Evolutionary conservation across 2,888 invertebrate species (phyloP).

Genomic region (Agriopis marginaria): DNA sequence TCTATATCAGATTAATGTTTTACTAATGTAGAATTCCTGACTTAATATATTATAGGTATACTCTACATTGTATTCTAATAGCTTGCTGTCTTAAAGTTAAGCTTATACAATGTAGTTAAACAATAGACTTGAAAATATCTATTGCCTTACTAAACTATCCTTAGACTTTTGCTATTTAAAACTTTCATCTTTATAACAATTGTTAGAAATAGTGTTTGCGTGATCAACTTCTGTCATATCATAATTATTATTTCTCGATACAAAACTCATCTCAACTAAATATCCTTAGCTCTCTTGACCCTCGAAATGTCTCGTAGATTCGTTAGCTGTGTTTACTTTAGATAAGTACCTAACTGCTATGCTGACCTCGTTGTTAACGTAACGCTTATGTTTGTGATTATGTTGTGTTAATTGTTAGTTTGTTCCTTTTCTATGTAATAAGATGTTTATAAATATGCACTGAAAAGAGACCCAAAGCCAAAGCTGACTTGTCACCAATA

Average conservation of each 20-base stretch:
- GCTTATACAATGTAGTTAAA: constrained; percentile 3
- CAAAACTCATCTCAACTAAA: neutral
- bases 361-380: constrained; percentile 42
- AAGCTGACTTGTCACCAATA: neutral
- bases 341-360: constrained; percentile 14
- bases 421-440: constrained; percentile 9
- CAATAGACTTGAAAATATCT: constrained; percentile 3
- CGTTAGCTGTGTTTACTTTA: neutral
- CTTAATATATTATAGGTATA: too few species aligned
- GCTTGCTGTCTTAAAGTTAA: neutral
- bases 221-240: neutral
- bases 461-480: neutral
- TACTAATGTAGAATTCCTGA: neutral
- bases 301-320: constrained; percentile 7
- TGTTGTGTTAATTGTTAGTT: constrained; percentile 26
- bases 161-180: constrained; percentile 4
- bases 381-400: constrained; percentile 48
- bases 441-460: neutral
- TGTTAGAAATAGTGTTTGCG: neutral
- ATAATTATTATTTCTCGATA: neutral
- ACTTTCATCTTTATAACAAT: neutral
- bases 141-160: constrained; percentile 12
- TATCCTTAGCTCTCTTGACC: constrained; percentile 8
- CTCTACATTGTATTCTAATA: neutral
- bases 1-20: constrained; percentile 5